Base-by-base conservation (phyloP, 2,888 invertebrate species). In the Zelleria hepariella region DNA sequence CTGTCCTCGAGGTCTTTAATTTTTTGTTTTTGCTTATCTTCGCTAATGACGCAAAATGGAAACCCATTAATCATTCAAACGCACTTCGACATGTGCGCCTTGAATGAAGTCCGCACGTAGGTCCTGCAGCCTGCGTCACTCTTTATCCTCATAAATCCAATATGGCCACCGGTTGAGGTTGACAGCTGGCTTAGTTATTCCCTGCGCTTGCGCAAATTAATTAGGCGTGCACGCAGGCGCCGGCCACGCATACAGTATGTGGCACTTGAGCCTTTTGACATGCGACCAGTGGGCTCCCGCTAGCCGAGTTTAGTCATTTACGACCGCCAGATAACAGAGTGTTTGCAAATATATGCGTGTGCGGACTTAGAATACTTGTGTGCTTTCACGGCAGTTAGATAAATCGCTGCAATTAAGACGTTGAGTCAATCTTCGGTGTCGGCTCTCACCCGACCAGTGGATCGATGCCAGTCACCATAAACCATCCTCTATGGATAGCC, bases 121-220 rank as follows among this genome's bases (percentile, higher is more conserved):
- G 24, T 2, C 42, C 47, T 47, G 48, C 52, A 15, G n/a, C 10
- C 65, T 75, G 79, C 80, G 78, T 78, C 77, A 78, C 63, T 60
- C 62, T n/a, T 63, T 64, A 65, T 68, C 68, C 24, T 18, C 24
- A 21, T 67, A 69, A 72, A 73, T 73, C 69, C 68, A 78, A 74
- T 74, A 77, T 77, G 77, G 72, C 70, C 61, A 73, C 72, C 79
- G 82, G 77, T 75, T 82, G 81, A 72, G 74, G 68, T 69, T 15
- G 68, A 73, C 80, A 82, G 77, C 76, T 79, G 78, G 77, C 72
- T 80, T 81, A 80, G 78, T 81, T 73, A 80, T 80, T 77, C 73
- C 70, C 70, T 72, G 72, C 67, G 72, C 72, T 75, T 77, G 71
- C 75, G 74, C 74, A 78, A 76, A 77, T 77, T 77, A 78, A 78